Base-by-base conservation (phyloP, 2,888 invertebrate species). In the Cephalotes varians region DNA sequence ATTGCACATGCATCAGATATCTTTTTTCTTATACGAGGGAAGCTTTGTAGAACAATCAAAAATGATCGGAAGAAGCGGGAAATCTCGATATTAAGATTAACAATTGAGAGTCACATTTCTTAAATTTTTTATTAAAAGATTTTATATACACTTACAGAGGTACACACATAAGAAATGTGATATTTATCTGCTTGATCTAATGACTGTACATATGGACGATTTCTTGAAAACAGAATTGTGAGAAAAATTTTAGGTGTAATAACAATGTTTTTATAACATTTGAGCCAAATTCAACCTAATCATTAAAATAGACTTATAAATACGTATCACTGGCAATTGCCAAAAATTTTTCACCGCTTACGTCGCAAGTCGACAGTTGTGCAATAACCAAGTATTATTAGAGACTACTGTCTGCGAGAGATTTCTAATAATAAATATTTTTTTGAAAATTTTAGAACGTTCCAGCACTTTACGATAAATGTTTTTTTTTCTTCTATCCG, bases 381-480 rank as follows among this genome's bases (percentile, higher is more conserved):
- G 71, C 31, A 77, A 77, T 71, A 31, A 6, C 15, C 56, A 56
- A 71, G 21, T 77, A 77, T 77, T 77, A 77, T 44, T 77, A 77
- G 56, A 56, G 56, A 56, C 2, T n/a, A 21, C 21, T 31, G 40
- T 31, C 18, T 40, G 51, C 40, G 77, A 71, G 7, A 21, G 71
- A 56, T 12, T 56, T 65, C 77, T 77, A 71, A 77, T 71, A 71
- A 77, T 77, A 77, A 56, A 7, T 18, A 12, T 44, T 28, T 31
- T 47, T 56, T 69, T 44, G n/a, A 44, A 54, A 40, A 15, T 31
- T 77, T 76, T 31, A 15, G 4, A 37, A 51, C 18, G 40, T 21
- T 34, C 12, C 2, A 10, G 10, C 28, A 25, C 21, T 72, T 64
- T 49, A n/a, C 9, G n/a, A 40, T 15, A 49, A 47, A 25, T 18